Conservation (phyloP, 2,888 invertebrate genomes). For the Leptinotarsa juncta region DNA sequence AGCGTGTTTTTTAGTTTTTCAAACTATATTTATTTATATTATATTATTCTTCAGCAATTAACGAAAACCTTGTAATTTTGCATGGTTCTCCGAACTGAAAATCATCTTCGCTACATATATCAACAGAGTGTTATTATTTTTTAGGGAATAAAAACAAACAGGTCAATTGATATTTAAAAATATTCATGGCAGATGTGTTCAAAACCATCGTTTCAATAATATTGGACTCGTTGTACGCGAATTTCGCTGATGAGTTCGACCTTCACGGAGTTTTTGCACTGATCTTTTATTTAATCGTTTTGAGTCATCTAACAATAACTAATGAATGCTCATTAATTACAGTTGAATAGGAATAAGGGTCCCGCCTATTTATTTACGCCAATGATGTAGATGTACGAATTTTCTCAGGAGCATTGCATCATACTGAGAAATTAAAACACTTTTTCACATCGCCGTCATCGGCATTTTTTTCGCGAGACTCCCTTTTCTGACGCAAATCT, state of each 20-base stretch:
- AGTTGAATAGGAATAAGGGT: not conserved
- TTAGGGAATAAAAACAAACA: not conserved
- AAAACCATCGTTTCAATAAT: slow-evolving; percentile 1
- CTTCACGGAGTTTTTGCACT: slow-evolving; percentile 11
- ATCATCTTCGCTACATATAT: too few species aligned
- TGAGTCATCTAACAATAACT: slow-evolving; percentile 10
- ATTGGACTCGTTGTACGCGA: not conserved
- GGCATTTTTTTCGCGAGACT: not conserved
- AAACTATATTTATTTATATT: too few species aligned
- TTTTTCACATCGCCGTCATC: not conserved
- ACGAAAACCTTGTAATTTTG: too few species aligned
- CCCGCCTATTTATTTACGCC: slow-evolving; percentile 6
- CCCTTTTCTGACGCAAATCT: slow-evolving; percentile 2
- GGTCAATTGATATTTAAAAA: not conserved
- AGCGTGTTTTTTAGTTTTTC: too few species aligned
- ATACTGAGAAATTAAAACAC: not conserved
- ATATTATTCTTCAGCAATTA: too few species aligned
- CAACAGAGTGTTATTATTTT: too few species aligned
- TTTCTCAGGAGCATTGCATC: slow-evolving; percentile 4
- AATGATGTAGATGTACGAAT: slow-evolving; percentile 1
- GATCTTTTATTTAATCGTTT: slow-evolving; percentile 2
- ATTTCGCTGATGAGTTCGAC: slow-evolving; percentile 5
- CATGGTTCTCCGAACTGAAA: too few species aligned
- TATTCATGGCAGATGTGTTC: not conserved
- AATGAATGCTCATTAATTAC: slow-evolving; percentile 2